phyloP scores from a whole-genome alignment of 2,797 vertebrate genomes.

The Chelon labrosus region DNA sequence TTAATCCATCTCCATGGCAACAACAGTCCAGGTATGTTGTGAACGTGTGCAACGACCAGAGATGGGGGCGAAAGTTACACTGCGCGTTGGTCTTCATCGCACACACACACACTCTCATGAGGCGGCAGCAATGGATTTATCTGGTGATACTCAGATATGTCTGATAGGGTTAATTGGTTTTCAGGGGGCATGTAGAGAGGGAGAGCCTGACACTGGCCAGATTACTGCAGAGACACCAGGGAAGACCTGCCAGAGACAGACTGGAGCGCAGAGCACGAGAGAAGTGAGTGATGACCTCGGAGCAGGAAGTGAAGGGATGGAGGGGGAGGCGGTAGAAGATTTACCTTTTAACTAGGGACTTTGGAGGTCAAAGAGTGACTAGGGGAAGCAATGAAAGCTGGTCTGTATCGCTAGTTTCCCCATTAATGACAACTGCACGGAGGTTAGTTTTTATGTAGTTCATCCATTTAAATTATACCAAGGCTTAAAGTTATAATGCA shows the following conservation, averaged over 20 bases:
- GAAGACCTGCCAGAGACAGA: conserved; percentile 40
- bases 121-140: conserved; percentile 70
- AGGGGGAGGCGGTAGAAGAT: conserved; percentile 19
- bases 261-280: conserved; percentile 27
- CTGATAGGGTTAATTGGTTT: conserved; percentile 84
- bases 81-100: conserved; percentile 22
- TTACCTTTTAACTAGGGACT: conserved; percentile 16
- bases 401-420: too few species aligned
- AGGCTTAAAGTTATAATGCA: too few species aligned
- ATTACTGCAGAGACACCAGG: conserved; percentile 62
- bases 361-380: conserved; percentile 21
- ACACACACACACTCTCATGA: conserved; percentile 17
- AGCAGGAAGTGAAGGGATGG: conserved; percentile 20
- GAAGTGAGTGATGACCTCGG: conserved; percentile 43
- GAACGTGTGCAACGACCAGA: conserved; percentile 18
- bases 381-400: conserved; percentile 2
- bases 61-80: conserved; percentile 21
- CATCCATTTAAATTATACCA: too few species aligned
- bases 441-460: too few species aligned
- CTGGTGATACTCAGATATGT: conserved; percentile 75
- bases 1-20: conserved; percentile 78
- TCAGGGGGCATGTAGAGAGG: conserved; percentile 73
- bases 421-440: too few species aligned
- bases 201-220: conserved; percentile 66
- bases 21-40: conserved; percentile 60